Evolutionary conservation across 2,797 vertebrate genomes (phyloP).

Genomic region (Clarias laeviceps): DNA sequence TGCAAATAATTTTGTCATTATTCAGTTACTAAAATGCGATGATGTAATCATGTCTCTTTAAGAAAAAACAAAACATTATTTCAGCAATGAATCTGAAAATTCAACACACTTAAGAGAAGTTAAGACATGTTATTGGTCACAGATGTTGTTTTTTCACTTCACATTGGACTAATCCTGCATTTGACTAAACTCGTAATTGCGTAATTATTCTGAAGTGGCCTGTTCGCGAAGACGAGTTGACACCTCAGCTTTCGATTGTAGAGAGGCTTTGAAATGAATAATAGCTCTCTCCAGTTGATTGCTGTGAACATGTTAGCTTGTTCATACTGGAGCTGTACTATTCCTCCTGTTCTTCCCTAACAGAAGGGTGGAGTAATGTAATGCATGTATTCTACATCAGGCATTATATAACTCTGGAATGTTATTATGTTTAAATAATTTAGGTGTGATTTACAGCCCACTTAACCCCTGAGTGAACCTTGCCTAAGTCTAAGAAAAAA

Average conservation of each 20-base stretch:
- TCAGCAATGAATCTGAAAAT: background rate
- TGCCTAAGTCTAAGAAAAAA: background rate
- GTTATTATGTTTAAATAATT: constrained; percentile 7
- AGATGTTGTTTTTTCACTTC: background rate
- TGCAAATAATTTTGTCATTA: no score
- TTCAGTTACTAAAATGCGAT: no score
- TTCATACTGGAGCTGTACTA: background rate
- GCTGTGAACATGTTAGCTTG: background rate
- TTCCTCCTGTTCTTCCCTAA: background rate
- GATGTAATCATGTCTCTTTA: no score
- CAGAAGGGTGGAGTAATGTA: background rate
- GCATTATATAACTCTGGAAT: background rate
- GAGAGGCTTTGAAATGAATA: background rate
- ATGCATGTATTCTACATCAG: background rate
- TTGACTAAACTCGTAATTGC: background rate
- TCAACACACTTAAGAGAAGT: background rate
- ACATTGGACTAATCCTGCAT: background rate
- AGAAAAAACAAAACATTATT: no score
- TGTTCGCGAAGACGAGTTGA: background rate
- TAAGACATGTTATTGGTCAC: background rate
- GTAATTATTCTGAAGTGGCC: background rate
- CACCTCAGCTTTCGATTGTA: background rate
- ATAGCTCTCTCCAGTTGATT: background rate
- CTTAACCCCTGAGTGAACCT: constrained; percentile 24
- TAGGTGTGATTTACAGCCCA: background rate